Percentiles rank a stretch among this genome's conserved stretches.
These are phyloP conservation scores for Palythoa heliodiscus DNA, from an alignment of 92 coral and sea anemone genomes.

Conservation along the genomic window DNA sequence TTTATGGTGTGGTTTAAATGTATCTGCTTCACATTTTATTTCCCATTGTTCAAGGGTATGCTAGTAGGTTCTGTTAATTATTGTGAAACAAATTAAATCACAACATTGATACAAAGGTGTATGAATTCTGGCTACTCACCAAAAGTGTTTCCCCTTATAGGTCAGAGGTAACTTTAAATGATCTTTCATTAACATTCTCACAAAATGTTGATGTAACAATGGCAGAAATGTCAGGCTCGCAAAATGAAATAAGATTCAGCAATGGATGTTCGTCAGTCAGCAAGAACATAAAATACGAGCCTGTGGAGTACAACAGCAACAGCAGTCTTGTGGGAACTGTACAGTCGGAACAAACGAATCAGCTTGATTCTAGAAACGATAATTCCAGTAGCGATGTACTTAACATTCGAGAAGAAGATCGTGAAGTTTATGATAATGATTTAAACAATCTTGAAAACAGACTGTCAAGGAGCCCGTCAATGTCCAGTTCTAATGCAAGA, in stretches of 20 bases:
- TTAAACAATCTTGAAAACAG: background rate
- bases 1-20: no score
- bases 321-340: background rate
- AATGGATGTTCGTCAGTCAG: background rate
- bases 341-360: background rate
- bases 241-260: background rate
- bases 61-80: no score
- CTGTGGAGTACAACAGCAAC: background rate
- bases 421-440: background rate
- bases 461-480: background rate
- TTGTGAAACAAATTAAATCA: background rate
- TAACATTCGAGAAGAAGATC: background rate
- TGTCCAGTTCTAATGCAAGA: background rate
- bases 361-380: background rate
- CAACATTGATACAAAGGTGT: no score
- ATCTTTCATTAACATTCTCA: background rate
- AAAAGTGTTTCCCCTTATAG: background rate
- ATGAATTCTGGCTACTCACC: no score
- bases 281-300: background rate
- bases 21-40: no score
- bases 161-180: background rate
- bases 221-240: background rate
- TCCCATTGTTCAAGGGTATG: no score
- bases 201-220: background rate
- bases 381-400: background rate